phyloP scores from a whole-genome alignment of 2,797 vertebrate genomes.

The Neostethus bicornis region DNA sequence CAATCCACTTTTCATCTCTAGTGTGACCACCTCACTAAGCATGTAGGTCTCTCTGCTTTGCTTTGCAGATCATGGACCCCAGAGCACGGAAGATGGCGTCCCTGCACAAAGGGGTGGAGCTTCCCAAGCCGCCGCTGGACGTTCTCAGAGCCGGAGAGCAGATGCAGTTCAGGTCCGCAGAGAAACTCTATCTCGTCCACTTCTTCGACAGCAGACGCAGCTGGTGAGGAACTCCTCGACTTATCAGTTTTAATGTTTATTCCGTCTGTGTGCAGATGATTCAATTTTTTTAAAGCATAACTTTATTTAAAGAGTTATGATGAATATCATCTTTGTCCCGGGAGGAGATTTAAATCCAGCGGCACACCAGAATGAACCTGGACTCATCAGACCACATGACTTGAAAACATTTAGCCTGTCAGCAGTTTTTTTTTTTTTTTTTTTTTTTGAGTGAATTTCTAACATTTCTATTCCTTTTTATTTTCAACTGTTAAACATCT shows the following conservation, averaged over 20 bases:
- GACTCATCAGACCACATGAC: no score
- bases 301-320: no score
- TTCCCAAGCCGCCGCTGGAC: slow-evolving; percentile 88
- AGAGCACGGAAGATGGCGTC: slow-evolving; percentile 84
- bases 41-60: not conserved
- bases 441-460: no score
- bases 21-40: slow-evolving; percentile 7
- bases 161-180: slow-evolving; percentile 96
- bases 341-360: no score
- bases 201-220: slow-evolving; percentile 97
- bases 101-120: slow-evolving; percentile 87
- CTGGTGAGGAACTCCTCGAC: slow-evolving; percentile 83
- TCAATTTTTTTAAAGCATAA: not conserved
- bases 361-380: no score
- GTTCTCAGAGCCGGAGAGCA: slow-evolving; percentile 92
- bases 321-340: no score
- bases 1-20: not conserved
- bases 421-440: no score
- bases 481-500: no score
- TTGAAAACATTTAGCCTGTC: no score
- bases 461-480: no score
- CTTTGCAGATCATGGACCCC: slow-evolving; percentile 89
- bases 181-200: slow-evolving; percentile 94
- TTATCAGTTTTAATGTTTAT: no score
- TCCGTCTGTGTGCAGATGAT: not conserved